Evolutionary conservation across 2,888 invertebrate genomes (phyloP), one percentile per base, ranked within the genome.

Genomic region (Tachina lurida): DNA sequence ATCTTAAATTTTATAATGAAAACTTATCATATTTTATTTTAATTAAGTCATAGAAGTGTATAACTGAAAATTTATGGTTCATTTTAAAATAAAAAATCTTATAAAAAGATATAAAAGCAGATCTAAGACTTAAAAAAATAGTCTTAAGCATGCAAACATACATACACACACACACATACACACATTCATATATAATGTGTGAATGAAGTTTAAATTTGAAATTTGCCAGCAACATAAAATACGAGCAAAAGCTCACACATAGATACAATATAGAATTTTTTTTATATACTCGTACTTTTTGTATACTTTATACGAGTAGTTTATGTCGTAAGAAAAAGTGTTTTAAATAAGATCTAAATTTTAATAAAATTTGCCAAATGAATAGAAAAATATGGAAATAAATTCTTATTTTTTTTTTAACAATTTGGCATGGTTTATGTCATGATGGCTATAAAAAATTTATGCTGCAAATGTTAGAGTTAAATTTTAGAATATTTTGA

Each of bases 21-120:
- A 77, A 85, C 82, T 78, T 85, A 77, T 85, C 85, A 85, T 84
- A 77, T 81, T 77, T 76, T 63, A 84, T 82, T 85, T 84, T 84
- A 84, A 84, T 84, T 84, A 84, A 84, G 58, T 65, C 67, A 43
- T 83, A 43, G 13, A 17, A 62, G 22, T 52, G 12, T 73, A 52
- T 60, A 39, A 31, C 45, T 60, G 8, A 31, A 31, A 39, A 67
- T 67, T 15, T 71, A 45, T 83, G 71, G 17, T 13, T 76, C 58
- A 74, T 71, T 19, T 79, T 79, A 19, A 71, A 47, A 73, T 17
- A 39, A 56, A 56, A 31, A 63, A 63, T 10, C 47, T 17, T 49
- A 41, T 52, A 3, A 73, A 5, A 31, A 31, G 31, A 31, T 7
- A 31, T 31, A 31, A 31, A 31, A 31, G 31, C 5, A 56, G 13